Evolutionary conservation across 1,140 invertebrate species (phyloP), one percentile per base, ranked within the genome.

Genomic region (Solenopsis fugax): DNA sequence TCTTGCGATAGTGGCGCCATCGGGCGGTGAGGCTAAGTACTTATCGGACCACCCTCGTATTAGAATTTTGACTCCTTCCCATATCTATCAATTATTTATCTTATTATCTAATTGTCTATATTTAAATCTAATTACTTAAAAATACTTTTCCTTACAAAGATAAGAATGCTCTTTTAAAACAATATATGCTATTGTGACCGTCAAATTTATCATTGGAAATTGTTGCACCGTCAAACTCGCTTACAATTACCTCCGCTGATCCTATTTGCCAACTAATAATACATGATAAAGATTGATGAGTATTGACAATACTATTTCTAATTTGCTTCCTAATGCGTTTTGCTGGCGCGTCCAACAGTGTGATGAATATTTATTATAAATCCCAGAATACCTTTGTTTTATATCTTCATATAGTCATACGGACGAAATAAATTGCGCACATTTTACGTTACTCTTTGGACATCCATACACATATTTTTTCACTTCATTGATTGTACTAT

Each of bases 241-340:
- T 24, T 52, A 65, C 60, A 52, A 80, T 78, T 65, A 67, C 0
- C 60, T 64, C 24, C 18, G 21, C 50, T 65, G n/a, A 80, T 29
- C 18, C n/a, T 41, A 18, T 37, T 34, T n/a, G 62, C 6, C 34
- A 37, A 5, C 29, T 56, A 54, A 67, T 80, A 64, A 54, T 80
- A 54, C 54, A 54, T 18, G 48, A 80, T 37, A 62, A 6, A 50
- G 34, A 37, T 80, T 41, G 62, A 80, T 54, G n/a, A 41, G 2
- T 24, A 80, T 67, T 54, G 62, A 41, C 48, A 41, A 12, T 41
- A 45, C 58, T 34, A 67, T 67, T 80, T 80, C 62, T 80, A 80
- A 80, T 80, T 80, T 18, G 4, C 34, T 50, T 37, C 13, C 5
- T 52, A 67, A 65, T 52, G 45, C 62, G 13, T 65, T 37, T 52